Evolutionary conservation across 2,888 invertebrate species (phyloP).

Genomic region (Andrena bicolor): DNA sequence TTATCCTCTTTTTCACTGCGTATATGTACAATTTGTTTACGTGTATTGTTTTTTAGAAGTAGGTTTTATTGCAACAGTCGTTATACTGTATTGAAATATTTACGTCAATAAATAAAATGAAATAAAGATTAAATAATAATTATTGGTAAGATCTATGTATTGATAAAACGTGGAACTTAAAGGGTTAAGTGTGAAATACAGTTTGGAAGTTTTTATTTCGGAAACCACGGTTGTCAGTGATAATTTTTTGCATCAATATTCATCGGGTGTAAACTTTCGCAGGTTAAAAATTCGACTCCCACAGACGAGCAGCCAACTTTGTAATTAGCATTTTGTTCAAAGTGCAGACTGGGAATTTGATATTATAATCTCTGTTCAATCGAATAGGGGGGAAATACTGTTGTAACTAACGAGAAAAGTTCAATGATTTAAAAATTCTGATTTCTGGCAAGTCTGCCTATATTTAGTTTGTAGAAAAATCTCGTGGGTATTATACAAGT

Average conservation of each 20-base stretch:
- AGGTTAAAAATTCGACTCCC: constrained; percentile 3
- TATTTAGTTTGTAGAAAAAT: not conserved
- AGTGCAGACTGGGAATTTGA: not conserved
- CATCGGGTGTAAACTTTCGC: not conserved
- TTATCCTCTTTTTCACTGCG: too few relatives aligned
- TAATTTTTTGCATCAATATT: too few relatives aligned
- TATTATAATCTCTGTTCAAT: not conserved
- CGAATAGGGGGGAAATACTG: not conserved
- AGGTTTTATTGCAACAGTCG: too few relatives aligned
- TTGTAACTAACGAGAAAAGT: constrained; percentile 11
- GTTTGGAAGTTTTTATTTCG: too few relatives aligned
- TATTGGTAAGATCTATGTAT: too few relatives aligned
- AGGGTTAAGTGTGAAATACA: too few relatives aligned
- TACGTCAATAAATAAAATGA: too few relatives aligned
- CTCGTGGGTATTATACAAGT: not conserved
- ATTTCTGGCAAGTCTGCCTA: not conserved
- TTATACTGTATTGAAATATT: too few relatives aligned
- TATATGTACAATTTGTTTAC: too few relatives aligned
- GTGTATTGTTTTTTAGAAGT: too few relatives aligned
- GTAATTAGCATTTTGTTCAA: constrained; percentile 30
- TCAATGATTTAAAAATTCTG: not conserved
- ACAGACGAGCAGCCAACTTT: not conserved
- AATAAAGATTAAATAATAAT: too few relatives aligned
- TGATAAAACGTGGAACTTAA: not conserved
- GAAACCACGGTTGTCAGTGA: too few relatives aligned